Percentiles rank a stretch among this genome's conserved stretches.
Evolutionary conservation across 2,888 invertebrate species (phyloP).

Genomic region (Epinotia bilunana): DNA sequence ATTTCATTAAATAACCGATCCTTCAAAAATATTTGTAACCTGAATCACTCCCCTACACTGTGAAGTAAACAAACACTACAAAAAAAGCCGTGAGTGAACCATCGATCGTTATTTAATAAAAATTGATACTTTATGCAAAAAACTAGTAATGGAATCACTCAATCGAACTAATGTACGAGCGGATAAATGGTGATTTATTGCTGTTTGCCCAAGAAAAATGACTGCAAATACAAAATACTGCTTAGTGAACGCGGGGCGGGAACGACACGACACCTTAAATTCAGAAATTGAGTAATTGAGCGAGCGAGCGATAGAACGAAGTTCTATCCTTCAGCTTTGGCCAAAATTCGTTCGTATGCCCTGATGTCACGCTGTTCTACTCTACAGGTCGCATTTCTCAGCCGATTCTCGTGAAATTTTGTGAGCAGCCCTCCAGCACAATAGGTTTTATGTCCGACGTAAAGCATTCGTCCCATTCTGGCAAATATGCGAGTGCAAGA

Average conservation of each 20-base stretch:
- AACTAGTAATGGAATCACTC: constrained; percentile 80
- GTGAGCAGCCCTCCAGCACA: too few species aligned
- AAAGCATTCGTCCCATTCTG: too few species aligned
- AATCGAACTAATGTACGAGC: constrained; percentile 80
- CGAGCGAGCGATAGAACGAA: too few species aligned
- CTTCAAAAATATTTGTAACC: neutral
- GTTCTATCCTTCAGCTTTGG: too few species aligned
- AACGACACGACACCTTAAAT: constrained; percentile 33
- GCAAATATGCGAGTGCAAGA: too few species aligned
- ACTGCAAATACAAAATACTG: constrained; percentile 67
- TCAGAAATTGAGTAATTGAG: too few species aligned
- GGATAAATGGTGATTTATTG: constrained; percentile 79
- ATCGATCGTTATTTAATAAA: constrained; percentile 50
- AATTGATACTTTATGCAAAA: constrained; percentile 78
- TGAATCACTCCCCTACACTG: neutral
- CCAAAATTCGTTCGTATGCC: too few species aligned
- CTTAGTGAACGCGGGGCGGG: constrained; percentile 60
- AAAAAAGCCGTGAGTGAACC: constrained; percentile 14
- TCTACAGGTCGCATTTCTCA: too few species aligned
- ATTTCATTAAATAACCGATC: neutral
- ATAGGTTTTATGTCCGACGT: too few species aligned
- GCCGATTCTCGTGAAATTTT: too few species aligned
- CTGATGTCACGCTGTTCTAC: too few species aligned
- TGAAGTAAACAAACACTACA: constrained; percentile 14
- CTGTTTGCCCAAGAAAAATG: constrained; percentile 80